phyloP scores from a whole-genome alignment of 2,113 vertebrate genomes.

The Corynorhinus townsendii region DNA sequence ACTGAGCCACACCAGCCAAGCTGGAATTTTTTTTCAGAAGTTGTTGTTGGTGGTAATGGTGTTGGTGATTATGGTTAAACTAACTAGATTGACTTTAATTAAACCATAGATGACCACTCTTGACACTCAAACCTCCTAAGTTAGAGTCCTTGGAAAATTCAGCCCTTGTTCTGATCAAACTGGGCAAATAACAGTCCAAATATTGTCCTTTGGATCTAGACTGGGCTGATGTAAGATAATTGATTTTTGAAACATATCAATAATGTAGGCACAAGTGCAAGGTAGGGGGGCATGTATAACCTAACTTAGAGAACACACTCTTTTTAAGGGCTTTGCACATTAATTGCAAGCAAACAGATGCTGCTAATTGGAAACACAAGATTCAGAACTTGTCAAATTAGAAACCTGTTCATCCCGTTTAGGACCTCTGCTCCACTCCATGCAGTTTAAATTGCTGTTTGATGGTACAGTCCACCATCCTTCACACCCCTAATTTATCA shows the following conservation, averaged over 20 bases:
- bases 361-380: conserved; percentile 48
- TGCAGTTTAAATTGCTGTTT: neutral
- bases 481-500: neutral
- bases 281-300: neutral
- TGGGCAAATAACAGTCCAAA: neutral
- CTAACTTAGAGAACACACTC: conserved; percentile 52
- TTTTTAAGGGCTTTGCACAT: conserved; percentile 40
- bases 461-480: neutral
- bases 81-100: neutral
- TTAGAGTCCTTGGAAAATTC: neutral
- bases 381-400: conserved; percentile 54
- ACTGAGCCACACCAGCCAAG: no score
- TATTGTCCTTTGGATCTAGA: neutral
- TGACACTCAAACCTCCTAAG: neutral
- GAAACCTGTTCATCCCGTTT: conserved; percentile 51
- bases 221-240: neutral
- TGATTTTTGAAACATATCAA: neutral
- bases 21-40: no score
- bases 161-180: neutral
- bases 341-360: conserved; percentile 63
- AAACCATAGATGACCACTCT: neutral
- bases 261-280: neutral
- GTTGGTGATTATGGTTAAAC: neutral
- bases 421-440: neutral
- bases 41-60: neutral